phyloP scores from a whole-genome alignment of 2,888 invertebrate species.

The Ochropleura leucogaster region DNA sequence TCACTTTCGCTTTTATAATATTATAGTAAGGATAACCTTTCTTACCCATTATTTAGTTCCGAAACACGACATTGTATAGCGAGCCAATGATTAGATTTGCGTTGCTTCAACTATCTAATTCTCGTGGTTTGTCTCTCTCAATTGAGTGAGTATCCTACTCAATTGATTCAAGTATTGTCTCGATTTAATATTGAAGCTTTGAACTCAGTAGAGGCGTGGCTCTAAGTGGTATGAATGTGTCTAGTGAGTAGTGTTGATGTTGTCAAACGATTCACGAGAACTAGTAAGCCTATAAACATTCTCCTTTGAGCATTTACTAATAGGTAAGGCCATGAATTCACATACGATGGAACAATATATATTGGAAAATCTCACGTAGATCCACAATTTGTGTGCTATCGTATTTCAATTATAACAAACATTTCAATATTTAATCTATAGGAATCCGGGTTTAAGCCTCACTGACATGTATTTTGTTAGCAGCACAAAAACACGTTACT shows the following conservation, averaged over 20 bases:
- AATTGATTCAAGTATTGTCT: conserved; percentile 57
- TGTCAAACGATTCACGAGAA: conserved; percentile 11
- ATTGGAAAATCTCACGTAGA: conserved; percentile 9
- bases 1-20: too few relatives aligned
- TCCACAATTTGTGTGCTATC: conserved; percentile 12
- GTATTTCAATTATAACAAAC: conserved; percentile 38
- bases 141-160: conserved; percentile 47
- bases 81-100: conserved; percentile 30
- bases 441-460: conserved; percentile 27
- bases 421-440: conserved; percentile 37
- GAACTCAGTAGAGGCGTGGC: conserved; percentile 44
- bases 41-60: conserved; percentile 6
- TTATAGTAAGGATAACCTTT: too few relatives aligned
- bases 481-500: conserved; percentile 27
- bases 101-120: conserved; percentile 38
- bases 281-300: not conserved
- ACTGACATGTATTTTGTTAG: conserved; percentile 29
- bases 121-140: conserved; percentile 44
- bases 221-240: conserved; percentile 41
- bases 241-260: not conserved
- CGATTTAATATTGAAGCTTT: conserved; percentile 53
- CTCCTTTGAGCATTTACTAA: not conserved
- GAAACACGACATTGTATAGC: conserved; percentile 4
- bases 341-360: conserved; percentile 14
- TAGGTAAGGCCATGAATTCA: not conserved